Evolutionary conservation across 2,113 vertebrate species (phyloP), one percentile per base, ranked within the genome.

Genomic region (Cheilinus undulatus): DNA sequence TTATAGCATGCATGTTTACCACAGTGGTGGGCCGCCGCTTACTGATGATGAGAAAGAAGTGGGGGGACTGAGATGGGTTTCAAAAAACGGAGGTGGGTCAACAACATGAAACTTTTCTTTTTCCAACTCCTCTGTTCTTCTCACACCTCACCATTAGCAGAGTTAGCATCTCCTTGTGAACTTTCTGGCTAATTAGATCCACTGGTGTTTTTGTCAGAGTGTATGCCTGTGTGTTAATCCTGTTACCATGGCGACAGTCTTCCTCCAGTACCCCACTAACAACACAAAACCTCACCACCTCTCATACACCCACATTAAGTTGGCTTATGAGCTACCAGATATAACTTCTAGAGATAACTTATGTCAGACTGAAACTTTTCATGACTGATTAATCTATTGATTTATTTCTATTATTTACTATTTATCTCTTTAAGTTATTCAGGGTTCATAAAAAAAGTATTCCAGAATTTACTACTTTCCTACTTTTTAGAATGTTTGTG

Each of bases 101-200:
- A 69, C 66, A 64, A 72, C 60, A 79, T 28, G 70, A 83, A 65
- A 70, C 67, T 59, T 57, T 70, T 49, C 71, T 72, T 69, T 89
- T 86, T 84, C 58, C 71, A 73, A 84, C 80, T 66, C 53, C 56
- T 75, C 86, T 87, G 78, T 82, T 88, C 54, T 60, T 76, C 66
- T 76, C 22, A 10, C 69, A 52, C 86, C 66, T 3, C 66, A 62
- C 79, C 77, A 86, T 90, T 89, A 85, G 24, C 73, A 56, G 73
- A 15, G 56, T 89, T 85, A 80, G 64, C 79, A 66, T 86, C 82
- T 85, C 75, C 82, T 80, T 76, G 85, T 91, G 82, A 88, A 78
- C 69, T 79, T 78, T 72, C 66, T 56, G 64, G 69, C 61, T 91
- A 88, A 90, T 91, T 90, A 88, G 70, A 78, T 60, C 64, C 81